Evolutionary conservation across 2,113 vertebrate genomes (phyloP).

Genomic region (Polypterus senegalus): DNA sequence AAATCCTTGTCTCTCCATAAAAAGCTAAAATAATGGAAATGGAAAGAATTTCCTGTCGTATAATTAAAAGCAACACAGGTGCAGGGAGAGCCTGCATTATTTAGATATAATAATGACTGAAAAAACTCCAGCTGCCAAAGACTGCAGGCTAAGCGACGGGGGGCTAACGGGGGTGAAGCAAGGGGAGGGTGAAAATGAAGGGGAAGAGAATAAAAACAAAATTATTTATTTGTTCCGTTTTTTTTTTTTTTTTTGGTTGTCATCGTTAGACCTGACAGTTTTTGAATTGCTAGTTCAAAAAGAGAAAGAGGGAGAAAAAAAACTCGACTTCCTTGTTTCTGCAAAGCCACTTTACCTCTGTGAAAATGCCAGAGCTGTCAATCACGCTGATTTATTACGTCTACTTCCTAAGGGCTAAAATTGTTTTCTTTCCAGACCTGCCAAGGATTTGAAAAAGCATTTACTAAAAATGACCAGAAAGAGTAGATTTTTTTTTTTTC

Average conservation of each 20-base stretch:
- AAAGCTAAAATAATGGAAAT: background rate
- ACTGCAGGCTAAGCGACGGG: no score
- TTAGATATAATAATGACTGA: background rate
- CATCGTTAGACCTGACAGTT: slow-evolving; percentile 7
- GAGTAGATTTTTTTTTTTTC: no score
- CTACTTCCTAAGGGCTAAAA: slow-evolving; percentile 2
- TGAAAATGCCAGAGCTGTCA: slow-evolving; percentile 7
- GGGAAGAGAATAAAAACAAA: background rate
- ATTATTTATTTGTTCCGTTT: background rate
- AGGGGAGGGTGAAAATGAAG: background rate
- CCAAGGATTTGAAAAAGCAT: no score
- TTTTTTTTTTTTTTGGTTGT: background rate
- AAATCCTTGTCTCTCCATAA: background rate
- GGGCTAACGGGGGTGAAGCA: background rate
- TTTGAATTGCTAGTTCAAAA: slow-evolving; percentile 2
- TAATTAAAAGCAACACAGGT: slow-evolving; percentile 6
- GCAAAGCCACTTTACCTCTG: slow-evolving; percentile 7
- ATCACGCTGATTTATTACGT: slow-evolving; percentile 5
- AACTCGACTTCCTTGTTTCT: slow-evolving; percentile 1
- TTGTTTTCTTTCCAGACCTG: background rate
- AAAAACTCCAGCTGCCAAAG: background rate
- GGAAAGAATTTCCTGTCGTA: background rate
- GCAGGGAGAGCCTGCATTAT: background rate
- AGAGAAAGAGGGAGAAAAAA: no score
- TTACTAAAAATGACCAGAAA: no score